Conservation (phyloP, 2,113 vertebrate genomes). For the Chroicocephalus ridibundus region DNA sequence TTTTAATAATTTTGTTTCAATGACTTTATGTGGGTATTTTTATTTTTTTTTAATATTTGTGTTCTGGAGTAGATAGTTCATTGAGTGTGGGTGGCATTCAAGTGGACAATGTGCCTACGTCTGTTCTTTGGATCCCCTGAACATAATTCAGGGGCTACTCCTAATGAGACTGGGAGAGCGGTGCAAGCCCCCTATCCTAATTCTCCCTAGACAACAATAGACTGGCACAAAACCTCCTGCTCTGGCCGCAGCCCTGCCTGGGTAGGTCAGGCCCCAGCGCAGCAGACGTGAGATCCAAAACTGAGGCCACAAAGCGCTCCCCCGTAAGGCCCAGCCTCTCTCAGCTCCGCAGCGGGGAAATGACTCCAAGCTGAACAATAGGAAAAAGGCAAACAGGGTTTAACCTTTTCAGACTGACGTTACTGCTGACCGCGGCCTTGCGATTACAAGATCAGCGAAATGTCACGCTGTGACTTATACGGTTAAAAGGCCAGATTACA, state of each 20-base stretch:
- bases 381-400: slow-evolving; percentile 25
- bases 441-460: background rate
- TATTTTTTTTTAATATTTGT: background rate
- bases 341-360: background rate
- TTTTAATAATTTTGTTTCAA: slow-evolving; percentile 67
- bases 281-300: background rate
- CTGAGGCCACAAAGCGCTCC: background rate
- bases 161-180: background rate
- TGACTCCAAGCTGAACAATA: background rate
- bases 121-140: background rate
- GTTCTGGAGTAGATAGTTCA: background rate
- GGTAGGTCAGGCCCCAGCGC: background rate
- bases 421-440: background rate
- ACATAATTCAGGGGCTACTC: background rate
- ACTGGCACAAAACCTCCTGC: background rate
- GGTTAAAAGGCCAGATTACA: slow-evolving; percentile 34
- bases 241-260: background rate
- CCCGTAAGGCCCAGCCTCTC: background rate
- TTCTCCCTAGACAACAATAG: background rate
- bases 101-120: background rate
- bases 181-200: background rate
- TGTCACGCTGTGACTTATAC: background rate
- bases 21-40: background rate
- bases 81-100: background rate
- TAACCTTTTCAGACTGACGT: slow-evolving; percentile 57